A percentile compares a stretch with the other conserved stretches of the same genome.
Conservation (phyloP, 1,140 invertebrate genomes). For the Penaeus chinensis region DNA sequence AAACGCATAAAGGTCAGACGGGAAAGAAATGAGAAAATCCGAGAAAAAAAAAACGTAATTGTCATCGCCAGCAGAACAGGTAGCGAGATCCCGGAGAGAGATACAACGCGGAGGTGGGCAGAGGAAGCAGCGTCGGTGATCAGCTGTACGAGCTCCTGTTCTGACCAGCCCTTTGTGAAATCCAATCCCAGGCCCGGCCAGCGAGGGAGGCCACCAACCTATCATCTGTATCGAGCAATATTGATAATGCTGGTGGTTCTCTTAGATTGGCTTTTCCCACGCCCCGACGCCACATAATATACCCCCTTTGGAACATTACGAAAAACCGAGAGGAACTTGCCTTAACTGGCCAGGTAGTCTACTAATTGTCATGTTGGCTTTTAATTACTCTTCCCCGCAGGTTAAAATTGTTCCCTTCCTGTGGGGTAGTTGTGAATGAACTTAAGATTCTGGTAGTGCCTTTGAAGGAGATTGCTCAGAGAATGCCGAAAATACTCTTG, state of each 20-base stretch:
- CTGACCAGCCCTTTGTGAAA: too few species aligned
- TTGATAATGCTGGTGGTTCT: too few species aligned
- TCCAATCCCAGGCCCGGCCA: too few species aligned
- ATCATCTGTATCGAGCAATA: too few species aligned
- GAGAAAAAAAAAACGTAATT: not conserved
- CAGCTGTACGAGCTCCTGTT: not conserved
- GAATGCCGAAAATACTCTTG: too few species aligned
- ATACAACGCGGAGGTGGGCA: not conserved
- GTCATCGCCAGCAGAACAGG: not conserved
- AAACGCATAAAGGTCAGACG: too few species aligned
- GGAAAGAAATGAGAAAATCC: too few species aligned
- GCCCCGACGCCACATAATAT: not conserved
- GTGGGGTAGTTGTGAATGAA: slow-evolving; percentile 13
- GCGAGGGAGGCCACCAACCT: too few species aligned
- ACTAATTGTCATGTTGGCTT: slow-evolving; percentile 50
- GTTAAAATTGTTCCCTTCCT: slow-evolving; percentile 47
- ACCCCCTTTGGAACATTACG: not conserved
- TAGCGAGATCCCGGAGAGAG: not conserved
- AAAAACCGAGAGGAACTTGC: slow-evolving; percentile 22
- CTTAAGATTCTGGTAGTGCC: not conserved
- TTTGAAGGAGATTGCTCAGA: too few species aligned
- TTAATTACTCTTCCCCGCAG: slow-evolving; percentile 43
- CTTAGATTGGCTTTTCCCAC: too few species aligned
- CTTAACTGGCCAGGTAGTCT: slow-evolving; percentile 33
- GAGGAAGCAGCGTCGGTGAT: slow-evolving; percentile 24